Evolutionary conservation across 2,113 vertebrate species (phyloP).

Genomic region (Rallus limicola): DNA sequence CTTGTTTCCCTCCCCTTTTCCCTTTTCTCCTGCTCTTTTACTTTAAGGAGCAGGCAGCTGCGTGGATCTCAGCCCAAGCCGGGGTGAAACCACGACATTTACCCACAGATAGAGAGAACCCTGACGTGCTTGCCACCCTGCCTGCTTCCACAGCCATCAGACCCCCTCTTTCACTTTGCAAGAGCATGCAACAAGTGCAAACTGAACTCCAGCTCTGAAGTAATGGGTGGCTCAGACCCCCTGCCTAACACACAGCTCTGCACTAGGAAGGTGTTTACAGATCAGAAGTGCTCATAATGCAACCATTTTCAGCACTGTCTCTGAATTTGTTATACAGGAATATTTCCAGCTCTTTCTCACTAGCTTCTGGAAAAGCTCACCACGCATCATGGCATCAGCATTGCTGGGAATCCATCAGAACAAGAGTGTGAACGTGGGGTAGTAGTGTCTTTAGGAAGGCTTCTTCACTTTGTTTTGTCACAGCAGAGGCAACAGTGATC

Average conservation of each 20-base stretch:
- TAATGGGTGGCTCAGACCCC: background rate
- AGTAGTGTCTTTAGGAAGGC: background rate
- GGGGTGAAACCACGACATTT: too few species aligned
- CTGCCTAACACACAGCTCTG: background rate
- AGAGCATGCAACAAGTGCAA: background rate
- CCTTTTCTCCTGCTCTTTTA: too few species aligned
- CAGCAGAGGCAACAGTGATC: background rate
- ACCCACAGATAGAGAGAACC: background rate
- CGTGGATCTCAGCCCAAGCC: too few species aligned
- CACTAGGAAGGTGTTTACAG: rapidly evolving
- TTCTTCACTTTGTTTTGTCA: background rate
- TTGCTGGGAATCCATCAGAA: background rate
- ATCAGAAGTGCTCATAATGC: background rate
- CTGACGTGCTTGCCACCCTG: background rate
- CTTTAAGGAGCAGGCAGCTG: too few species aligned
- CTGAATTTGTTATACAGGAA: background rate
- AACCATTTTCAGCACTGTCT: background rate
- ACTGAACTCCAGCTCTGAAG: background rate
- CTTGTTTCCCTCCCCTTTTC: too few species aligned
- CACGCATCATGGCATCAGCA: background rate
- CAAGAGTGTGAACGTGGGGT: background rate
- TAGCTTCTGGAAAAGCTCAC: background rate
- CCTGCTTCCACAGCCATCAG: background rate
- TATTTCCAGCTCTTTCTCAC: background rate
- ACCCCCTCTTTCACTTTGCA: background rate